Evolutionary conservation across 2,113 vertebrate species (phyloP).

Genomic region (Shinisaurus crocodilurus): DNA sequence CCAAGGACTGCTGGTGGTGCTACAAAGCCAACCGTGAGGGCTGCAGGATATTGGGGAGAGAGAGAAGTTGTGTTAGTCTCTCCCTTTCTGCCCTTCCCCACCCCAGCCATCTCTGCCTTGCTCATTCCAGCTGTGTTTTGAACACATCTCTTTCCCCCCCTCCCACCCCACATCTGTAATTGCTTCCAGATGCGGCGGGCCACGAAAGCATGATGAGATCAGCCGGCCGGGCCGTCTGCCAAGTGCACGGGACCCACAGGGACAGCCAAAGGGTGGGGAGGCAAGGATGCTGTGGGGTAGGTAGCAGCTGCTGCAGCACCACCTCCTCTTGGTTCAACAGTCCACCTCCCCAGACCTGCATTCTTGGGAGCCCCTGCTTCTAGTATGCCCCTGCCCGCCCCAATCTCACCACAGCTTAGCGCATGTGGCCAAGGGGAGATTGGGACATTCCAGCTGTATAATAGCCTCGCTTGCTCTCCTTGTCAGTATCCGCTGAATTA

Average conservation of each 20-base stretch:
- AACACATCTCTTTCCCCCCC: not conserved
- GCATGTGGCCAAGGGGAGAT: not conserved
- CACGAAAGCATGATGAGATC: conserved; percentile 31
- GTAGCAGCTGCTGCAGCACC: too few species aligned
- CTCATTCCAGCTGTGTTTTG: conserved; percentile 28
- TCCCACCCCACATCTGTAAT: conserved; percentile 1
- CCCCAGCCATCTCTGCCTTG: not conserved
- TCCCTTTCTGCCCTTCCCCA: not conserved
- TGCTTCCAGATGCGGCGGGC: conserved; percentile 33
- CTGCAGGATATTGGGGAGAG: too few species aligned
- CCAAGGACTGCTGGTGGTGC: too few species aligned
- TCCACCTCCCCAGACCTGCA: not conserved
- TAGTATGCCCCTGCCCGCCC: rapidly evolving
- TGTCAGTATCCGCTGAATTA: not conserved
- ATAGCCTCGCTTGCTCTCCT: not conserved
- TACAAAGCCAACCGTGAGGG: too few species aligned
- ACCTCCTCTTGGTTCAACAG: not conserved
- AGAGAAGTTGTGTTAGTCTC: too few species aligned
- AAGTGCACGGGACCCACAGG: conserved; percentile 14
- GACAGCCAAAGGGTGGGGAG: not conserved
- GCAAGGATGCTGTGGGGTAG: too few species aligned
- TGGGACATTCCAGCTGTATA: not conserved
- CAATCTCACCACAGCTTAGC: not conserved
- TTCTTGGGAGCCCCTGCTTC: not conserved
- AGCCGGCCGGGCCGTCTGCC: not conserved